Percentiles rank a stretch among this genome's conserved stretches.
phyloP scores from a whole-genome alignment of 2,888 invertebrate species.

The Trichogramma dendrolimi region DNA sequence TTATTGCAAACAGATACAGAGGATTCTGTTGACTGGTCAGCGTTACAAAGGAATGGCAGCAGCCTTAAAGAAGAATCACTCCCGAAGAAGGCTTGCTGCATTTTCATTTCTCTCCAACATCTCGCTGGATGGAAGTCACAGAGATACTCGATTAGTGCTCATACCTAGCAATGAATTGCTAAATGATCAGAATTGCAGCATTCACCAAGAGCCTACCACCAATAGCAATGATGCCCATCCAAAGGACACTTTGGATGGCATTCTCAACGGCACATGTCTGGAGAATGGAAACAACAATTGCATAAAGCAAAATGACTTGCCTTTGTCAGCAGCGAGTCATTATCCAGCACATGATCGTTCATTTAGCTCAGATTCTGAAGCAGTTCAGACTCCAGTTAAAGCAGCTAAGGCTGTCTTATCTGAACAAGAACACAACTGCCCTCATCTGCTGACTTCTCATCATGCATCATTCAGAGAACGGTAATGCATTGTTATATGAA shows the following conservation, averaged over 20 bases:
- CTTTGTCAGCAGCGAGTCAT: slow-evolving; percentile 20
- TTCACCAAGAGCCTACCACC: slow-evolving; percentile 4
- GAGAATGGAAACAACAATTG: slow-evolving; percentile 15
- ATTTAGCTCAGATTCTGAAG: slow-evolving; percentile 72
- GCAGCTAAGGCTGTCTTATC: slow-evolving; percentile 42
- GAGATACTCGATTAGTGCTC: slow-evolving; percentile 63
- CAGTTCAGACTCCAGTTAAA: slow-evolving; percentile 62
- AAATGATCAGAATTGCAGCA: slow-evolving; percentile 13
- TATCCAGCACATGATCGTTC: slow-evolving; percentile 54
- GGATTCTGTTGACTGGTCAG: slow-evolving; percentile 18
- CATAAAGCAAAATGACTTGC: slow-evolving; percentile 20
- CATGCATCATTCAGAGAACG: slow-evolving; percentile 48
- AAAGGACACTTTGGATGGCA: slow-evolving; percentile 15
- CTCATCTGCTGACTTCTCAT: slow-evolving; percentile 31
- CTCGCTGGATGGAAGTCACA: slow-evolving; percentile 85
- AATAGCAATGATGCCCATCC: slow-evolving; percentile 12
- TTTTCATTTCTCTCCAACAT: slow-evolving; percentile 93
- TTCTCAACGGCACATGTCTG: slow-evolving; percentile 14
- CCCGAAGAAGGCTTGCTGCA: slow-evolving; percentile 84
- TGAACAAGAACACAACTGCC: slow-evolving; percentile 43
- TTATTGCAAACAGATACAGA: slow-evolving; percentile 12
- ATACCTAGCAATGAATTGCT: slow-evolving; percentile 51
- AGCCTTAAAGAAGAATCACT: slow-evolving; percentile 60
- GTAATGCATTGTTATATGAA: slow-evolving; percentile 32
- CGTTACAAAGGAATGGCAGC: slow-evolving; percentile 53